phyloP scores from a whole-genome alignment of 2,113 vertebrate species.

The Chrysemys picta region DNA sequence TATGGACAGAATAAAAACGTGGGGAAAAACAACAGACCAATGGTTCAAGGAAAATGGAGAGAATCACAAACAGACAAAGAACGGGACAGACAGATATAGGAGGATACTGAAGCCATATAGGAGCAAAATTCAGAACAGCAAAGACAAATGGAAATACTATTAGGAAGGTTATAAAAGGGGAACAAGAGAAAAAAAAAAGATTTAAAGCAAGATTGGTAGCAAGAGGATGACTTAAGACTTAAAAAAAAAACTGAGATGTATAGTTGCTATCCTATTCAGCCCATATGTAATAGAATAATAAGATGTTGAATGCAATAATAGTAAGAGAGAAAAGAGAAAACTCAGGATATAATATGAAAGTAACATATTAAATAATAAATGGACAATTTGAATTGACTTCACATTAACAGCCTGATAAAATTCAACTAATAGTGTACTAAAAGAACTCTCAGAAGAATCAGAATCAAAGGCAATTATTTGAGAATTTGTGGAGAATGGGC shows the following conservation, averaged over 20 bases:
- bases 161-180: not conserved
- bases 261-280: too few relatives aligned
- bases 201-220: not conserved
- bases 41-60: not conserved
- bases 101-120: accelerated
- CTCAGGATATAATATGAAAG: not conserved
- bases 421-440: not conserved
- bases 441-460: not conserved
- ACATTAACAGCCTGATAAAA: not conserved
- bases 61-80: not conserved
- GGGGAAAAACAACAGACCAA: not conserved
- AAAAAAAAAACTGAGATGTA: not conserved
- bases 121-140: not conserved
- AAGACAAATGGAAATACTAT: not conserved
- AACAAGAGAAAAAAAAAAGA: not conserved
- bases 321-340: not conserved
- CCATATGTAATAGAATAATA: too few relatives aligned
- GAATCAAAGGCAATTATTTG: not conserved
- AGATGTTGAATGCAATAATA: not conserved
- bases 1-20: not conserved
- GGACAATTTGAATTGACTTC: not conserved
- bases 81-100: not conserved
- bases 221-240: not conserved
- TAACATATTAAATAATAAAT: not conserved
- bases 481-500: not conserved